These are phyloP conservation scores for Urechis unicinctus DNA, from an alignment of 2,888 invertebrate genomes.

Conservation along the genomic window DNA sequence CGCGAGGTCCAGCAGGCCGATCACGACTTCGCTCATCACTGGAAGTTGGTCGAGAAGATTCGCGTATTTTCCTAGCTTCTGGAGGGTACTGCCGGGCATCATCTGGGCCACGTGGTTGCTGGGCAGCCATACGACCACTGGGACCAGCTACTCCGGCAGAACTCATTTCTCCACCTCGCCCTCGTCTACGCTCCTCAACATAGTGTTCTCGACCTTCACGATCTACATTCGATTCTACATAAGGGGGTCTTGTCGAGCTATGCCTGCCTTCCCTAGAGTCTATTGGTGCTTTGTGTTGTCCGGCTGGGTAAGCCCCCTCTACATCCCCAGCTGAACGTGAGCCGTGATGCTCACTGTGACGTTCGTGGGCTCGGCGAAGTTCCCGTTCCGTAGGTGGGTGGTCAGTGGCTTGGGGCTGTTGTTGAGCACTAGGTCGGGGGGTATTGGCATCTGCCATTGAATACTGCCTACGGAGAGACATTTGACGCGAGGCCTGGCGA, in stretches of 20 bases:
- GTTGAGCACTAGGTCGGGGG: not conserved
- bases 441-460: slow-evolving; percentile 7
- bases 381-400: slow-evolving; percentile 7
- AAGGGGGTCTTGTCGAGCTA: not conserved
- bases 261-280: not conserved
- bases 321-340: not conserved
- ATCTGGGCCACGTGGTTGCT: not conserved
- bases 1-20: slow-evolving; percentile 1
- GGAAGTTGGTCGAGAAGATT: not conserved
- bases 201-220: slow-evolving; percentile 1
- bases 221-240: not conserved
- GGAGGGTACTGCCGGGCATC: not conserved
- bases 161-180: not conserved
- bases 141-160: not conserved
- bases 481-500: not conserved
- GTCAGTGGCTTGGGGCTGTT: slow-evolving; percentile 5
- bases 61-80: not conserved
- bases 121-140: not conserved
- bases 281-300: not conserved
- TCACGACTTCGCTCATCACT: slow-evolving; percentile 7
- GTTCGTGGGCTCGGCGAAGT: slow-evolving; percentile 2
- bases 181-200: not conserved
- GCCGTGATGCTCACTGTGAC: not conserved
- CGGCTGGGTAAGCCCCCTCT: not conserved
- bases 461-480: slow-evolving; percentile 6